Evolutionary conservation across 1,140 invertebrate species (phyloP), one percentile per base, ranked within the genome.

Genomic region (Aricia agestis): DNA sequence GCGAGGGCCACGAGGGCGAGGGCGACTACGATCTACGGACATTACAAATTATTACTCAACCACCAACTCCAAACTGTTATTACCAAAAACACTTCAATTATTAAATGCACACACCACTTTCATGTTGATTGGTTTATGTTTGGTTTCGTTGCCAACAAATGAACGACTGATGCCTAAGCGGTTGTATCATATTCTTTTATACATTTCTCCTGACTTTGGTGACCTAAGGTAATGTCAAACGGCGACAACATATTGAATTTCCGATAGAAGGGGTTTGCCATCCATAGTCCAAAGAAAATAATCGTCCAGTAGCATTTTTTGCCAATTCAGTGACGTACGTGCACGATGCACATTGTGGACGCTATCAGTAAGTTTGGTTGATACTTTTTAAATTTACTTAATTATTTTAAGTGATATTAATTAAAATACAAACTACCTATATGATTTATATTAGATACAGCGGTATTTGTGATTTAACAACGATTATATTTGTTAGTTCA

Each of bases 141-240:
- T 80, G 75, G 18, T 19, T 63, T 63, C 17, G 74, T 81, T 72
- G 79, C 73, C 79, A 78, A 68, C 83, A 80, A 76, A 80, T 81
- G 82, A 84, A 80, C 87, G 79, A 90, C 89, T 90, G 89, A 25
- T 90, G 81, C 73, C 68, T 74, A 77, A 76, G 66, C 71, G 75
- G 61, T 82, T 69, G 74, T 66, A 73, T 71, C 86, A 74, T 83
- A 86, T 80, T 86, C 86, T 91, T 91, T 88, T 91, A 91, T 91
- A 91, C 86, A 90, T 87, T 89, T 88, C 84, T 81, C 81, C 74
- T 70, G 75, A 69, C 76, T 74, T 73, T 68, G 71, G 68, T 76
- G 71, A 75, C 77, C 80, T 86, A 86, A 79, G 77, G 81, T 83
- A 86, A 87, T 84, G 76, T 86, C 83, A 86, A 80, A 86, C 67